Conservation (phyloP, 2,797 vertebrate genomes). For the Catharus ustulatus region DNA sequence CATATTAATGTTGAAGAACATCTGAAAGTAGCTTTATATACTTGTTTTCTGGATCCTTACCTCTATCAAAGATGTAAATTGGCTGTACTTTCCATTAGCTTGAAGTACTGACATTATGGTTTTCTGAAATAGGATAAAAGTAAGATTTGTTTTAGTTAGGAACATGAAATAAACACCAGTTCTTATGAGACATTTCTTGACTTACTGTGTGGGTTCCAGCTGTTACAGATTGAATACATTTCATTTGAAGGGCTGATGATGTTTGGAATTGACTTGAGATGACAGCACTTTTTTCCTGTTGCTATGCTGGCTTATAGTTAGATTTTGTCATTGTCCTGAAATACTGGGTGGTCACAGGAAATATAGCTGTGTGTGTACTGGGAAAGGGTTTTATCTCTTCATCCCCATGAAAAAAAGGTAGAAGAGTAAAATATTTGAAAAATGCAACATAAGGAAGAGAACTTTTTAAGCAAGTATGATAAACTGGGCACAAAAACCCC, state of each 20-base stretch:
- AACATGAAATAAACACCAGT: background rate
- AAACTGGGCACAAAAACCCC: background rate
- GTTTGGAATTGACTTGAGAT: background rate
- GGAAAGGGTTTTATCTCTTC: background rate
- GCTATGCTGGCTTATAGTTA: background rate
- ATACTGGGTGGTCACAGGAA: background rate
- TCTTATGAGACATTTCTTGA: background rate
- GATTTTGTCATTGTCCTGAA: background rate
- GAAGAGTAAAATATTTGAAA: background rate
- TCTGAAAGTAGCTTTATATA: background rate
- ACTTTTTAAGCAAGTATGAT: background rate
- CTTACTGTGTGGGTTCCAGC: background rate
- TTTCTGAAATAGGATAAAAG: slow-evolving; percentile 76
- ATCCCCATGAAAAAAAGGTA: background rate
- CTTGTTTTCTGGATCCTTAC: slow-evolving; percentile 68
- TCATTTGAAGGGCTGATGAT: background rate
- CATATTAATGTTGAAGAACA: background rate
- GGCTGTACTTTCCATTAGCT: slow-evolving; percentile 81
- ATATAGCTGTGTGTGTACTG: background rate
- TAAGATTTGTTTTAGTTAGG: background rate
- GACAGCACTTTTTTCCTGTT: background rate
- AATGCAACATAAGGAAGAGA: background rate
- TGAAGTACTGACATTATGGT: slow-evolving; percentile 86
- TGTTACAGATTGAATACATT: background rate
- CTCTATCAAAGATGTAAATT: slow-evolving; percentile 84